A percentile compares a stretch with the other conserved stretches of the same genome.
phyloP scores from a whole-genome alignment of 2,888 invertebrate genomes.

The Eilema sororculum region DNA sequence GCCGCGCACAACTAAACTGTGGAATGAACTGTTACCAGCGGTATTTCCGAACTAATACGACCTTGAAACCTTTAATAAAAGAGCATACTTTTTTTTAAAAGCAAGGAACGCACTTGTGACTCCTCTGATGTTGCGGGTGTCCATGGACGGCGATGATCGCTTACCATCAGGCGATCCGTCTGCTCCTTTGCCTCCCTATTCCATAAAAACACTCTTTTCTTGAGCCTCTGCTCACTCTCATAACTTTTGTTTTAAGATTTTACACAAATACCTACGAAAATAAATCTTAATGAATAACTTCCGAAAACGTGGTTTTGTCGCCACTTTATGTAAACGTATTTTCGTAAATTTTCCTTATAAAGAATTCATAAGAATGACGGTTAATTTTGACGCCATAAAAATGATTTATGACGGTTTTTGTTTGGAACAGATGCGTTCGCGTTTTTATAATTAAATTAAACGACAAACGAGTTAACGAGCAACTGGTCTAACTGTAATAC shows the following conservation, averaged over 20 bases:
- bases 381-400: constrained; percentile 3
- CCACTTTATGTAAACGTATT: not conserved
- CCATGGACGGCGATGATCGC: no score
- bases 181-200: no score
- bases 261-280: not conserved
- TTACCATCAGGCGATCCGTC: no score
- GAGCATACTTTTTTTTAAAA: no score
- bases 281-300: not conserved
- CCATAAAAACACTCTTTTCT: no score
- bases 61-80: no score
- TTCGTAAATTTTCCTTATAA: not conserved
- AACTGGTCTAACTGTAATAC: no score
- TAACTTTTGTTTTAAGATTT: not conserved
- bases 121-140: no score
- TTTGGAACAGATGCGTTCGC: constrained; percentile 4
- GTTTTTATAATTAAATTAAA: not conserved
- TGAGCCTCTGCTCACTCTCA: not conserved
- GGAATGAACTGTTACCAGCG: no score
- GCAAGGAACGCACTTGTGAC: no score
- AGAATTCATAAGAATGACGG: not conserved
- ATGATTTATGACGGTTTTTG: constrained; percentile 7
- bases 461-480: not conserved
- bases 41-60: no score
- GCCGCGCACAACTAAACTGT: no score
- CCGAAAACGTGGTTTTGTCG: not conserved